Evolutionary conservation across 2,113 vertebrate species (phyloP).

Genomic region (Climacteris rufus): DNA sequence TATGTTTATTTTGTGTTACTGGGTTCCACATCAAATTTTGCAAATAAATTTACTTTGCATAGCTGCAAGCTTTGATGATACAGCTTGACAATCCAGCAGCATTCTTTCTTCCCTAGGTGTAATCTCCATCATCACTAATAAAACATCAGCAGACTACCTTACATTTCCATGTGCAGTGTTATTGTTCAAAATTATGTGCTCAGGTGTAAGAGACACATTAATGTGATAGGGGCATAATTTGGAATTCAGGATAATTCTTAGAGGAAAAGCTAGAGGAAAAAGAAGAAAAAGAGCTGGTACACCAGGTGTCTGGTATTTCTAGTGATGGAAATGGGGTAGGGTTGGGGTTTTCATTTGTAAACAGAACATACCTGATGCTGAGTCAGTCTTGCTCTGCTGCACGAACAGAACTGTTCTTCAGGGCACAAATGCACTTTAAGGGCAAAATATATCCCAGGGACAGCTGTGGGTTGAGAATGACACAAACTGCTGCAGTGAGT

Average conservation of each 20-base stretch:
- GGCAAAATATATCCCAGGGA: not conserved
- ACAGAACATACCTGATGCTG: not conserved
- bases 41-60: constrained; percentile 6
- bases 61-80: not conserved
- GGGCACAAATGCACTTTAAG: not conserved
- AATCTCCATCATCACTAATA: not conserved
- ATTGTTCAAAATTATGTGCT: not conserved
- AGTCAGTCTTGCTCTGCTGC: not conserved
- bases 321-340: not conserved
- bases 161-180: not conserved
- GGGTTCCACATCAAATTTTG: not conserved
- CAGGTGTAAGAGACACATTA: not conserved
- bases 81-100: not conserved
- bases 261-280: not conserved
- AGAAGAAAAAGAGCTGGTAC: not conserved
- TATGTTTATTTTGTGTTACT: not conserved
- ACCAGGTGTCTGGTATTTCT: not conserved
- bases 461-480: not conserved
- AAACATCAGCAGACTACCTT: not conserved
- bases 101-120: not conserved
- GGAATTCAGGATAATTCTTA: not conserved
- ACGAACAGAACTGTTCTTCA: not conserved
- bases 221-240: not conserved
- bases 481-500: not conserved
- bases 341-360: not conserved